A percentile compares a stretch with the other conserved stretches of the same genome.
Evolutionary conservation across 92 coral and sea anemone species (phyloP).

Genomic region (Plumapathes pennacea): DNA sequence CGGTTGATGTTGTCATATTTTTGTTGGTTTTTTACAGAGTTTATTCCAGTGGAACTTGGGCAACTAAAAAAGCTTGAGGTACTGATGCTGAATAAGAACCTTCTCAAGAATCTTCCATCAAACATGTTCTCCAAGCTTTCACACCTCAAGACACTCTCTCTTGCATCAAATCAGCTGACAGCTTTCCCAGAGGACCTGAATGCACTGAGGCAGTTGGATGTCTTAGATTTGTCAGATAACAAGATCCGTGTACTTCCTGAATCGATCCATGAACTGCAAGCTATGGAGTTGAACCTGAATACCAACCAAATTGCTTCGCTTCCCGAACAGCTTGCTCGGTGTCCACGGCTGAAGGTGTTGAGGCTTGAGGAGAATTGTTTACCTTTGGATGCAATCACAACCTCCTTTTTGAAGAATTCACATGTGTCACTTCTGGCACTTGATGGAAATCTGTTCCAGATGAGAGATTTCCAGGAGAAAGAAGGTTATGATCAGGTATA

Average conservation of each 20-base stretch:
- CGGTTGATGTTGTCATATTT: no score
- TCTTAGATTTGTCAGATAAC: constrained; percentile 80
- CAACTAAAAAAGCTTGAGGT: constrained; percentile 80
- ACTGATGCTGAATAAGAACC: constrained; percentile 57
- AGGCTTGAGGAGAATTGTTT: constrained; percentile 87
- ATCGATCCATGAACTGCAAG: constrained; percentile 74
- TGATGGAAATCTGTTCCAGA: constrained; percentile 85
- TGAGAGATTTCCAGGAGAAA: constrained; percentile 65
- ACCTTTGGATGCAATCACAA: constrained; percentile 62
- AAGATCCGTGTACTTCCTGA: constrained; percentile 72
- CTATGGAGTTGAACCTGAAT: constrained; percentile 85
- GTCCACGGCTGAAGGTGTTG: constrained; percentile 85
- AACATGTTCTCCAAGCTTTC: constrained; percentile 61
- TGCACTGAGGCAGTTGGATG: constrained; percentile 72
- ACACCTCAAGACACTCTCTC: constrained; percentile 69
- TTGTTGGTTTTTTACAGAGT: constrained; percentile 34
- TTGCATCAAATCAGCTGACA: constrained; percentile 76
- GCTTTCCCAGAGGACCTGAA: constrained; percentile 76
- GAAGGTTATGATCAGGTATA: constrained; percentile 91
- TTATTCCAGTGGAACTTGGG: constrained; percentile 69
- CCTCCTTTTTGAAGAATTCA: constrained; percentile 69
- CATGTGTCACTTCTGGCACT: constrained; percentile 77
- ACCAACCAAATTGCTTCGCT: constrained; percentile 63
- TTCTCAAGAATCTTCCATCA: constrained; percentile 59
- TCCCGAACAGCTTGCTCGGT: constrained; percentile 58